phyloP scores from a whole-genome alignment of 2,797 vertebrate species.

The Falco novaeseelandiae region DNA sequence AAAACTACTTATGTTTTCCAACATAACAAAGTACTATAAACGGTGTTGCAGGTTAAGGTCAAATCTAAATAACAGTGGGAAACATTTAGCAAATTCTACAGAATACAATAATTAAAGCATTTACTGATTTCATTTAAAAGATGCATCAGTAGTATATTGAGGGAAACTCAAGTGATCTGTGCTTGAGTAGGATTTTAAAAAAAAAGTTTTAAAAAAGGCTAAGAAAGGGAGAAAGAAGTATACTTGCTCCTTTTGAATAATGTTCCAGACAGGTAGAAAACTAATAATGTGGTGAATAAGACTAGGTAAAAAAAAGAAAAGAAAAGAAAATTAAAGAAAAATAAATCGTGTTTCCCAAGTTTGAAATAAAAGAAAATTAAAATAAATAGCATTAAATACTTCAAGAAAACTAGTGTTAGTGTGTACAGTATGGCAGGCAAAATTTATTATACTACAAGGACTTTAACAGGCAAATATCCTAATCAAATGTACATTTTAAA shows the following conservation, averaged over 20 bases:
- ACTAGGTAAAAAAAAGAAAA: neutral
- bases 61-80: neutral
- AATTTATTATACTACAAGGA: neutral
- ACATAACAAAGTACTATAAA: neutral
- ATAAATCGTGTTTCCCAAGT: neutral
- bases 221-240: neutral
- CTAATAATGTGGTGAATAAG: neutral
- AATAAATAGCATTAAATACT: neutral
- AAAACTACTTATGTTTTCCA: neutral
- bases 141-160: neutral
- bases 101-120: neutral
- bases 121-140: neutral
- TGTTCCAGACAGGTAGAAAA: neutral
- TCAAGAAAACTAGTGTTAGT: neutral
- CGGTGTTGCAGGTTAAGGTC: neutral
- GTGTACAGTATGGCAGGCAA: neutral
- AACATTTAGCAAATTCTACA: neutral
- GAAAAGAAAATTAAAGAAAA: neutral
- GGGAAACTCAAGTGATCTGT: neutral
- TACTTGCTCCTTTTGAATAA: neutral
- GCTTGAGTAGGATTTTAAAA: neutral
- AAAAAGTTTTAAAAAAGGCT: neutral
- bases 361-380: neutral
- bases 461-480: neutral
- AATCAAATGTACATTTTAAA: neutral